Conservation (phyloP, 2,888 invertebrate species). For the Tenodera sinensis region DNA sequence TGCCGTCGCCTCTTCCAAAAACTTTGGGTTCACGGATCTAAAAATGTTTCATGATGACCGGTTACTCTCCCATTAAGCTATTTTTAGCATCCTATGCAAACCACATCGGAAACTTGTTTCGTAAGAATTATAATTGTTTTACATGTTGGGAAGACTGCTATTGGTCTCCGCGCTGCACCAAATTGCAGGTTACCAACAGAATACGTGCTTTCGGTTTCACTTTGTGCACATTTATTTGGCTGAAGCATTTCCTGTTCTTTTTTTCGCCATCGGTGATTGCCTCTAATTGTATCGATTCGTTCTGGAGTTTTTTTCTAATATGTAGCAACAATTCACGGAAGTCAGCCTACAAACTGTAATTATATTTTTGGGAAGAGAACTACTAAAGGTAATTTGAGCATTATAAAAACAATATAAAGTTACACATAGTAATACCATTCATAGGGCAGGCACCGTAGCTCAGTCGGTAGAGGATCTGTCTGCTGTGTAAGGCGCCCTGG, state of each 20-base stretch:
- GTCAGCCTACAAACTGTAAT: too few species aligned
- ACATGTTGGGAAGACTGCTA: background rate
- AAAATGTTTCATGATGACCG: background rate
- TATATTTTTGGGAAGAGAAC: too few species aligned
- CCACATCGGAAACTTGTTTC: background rate
- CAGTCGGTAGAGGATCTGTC: too few species aligned
- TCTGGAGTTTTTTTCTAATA: background rate
- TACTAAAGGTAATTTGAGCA: too few species aligned
- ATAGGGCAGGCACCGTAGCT: too few species aligned
- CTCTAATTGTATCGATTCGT: background rate
- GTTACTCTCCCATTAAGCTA: background rate
- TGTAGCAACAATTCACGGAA: background rate
- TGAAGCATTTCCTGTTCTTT: background rate
- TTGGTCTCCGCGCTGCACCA: background rate
- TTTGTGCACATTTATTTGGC: background rate
- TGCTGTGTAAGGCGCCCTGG: too few species aligned
- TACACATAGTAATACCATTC: too few species aligned
- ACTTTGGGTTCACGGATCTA: background rate
- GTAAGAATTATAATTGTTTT: background rate
- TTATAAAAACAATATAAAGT: too few species aligned
- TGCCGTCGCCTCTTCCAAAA: background rate
- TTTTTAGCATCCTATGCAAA: background rate
- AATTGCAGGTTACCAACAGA: background rate
- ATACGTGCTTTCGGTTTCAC: background rate
- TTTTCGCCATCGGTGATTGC: background rate